Percentiles rank a stretch among this genome's conserved stretches.
Conservation (phyloP, 2,113 vertebrate genomes). For the Gorsachius goisagi region DNA sequence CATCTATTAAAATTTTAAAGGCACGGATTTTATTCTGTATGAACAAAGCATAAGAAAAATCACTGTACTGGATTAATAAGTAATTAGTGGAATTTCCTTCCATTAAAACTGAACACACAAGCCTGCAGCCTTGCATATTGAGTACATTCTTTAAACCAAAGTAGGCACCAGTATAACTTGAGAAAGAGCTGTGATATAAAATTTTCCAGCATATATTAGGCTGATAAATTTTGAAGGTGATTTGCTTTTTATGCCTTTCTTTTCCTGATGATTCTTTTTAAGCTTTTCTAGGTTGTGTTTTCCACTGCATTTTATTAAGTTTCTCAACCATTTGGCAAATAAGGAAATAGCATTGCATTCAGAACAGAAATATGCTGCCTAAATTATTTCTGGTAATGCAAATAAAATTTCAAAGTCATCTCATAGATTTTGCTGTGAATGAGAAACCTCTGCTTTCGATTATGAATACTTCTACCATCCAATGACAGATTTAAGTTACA, state of each 20-base stretch:
- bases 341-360: neutral
- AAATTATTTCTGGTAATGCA: neutral
- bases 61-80: constrained; percentile 12
- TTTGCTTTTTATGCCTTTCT: neutral
- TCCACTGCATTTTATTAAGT: neutral
- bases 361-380: neutral
- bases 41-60: constrained; percentile 16
- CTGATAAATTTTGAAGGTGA: neutral
- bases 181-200: neutral
- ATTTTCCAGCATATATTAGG: neutral
- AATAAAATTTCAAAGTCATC: neutral
- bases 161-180: neutral
- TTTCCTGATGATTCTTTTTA: neutral
- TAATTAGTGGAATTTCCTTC: constrained; percentile 47
- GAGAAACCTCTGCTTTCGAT: neutral
- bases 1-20: constrained; percentile 33
- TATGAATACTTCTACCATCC: neutral
- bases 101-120: constrained; percentile 29
- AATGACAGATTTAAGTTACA: neutral
- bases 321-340: neutral
- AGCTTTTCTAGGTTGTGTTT: neutral
- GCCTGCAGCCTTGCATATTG: constrained; percentile 30
- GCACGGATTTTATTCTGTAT: constrained; percentile 6
- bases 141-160: constrained; percentile 23
- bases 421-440: neutral